Evolutionary conservation across 2,888 invertebrate species (phyloP).

Genomic region (Leptinotarsa peninsularis): DNA sequence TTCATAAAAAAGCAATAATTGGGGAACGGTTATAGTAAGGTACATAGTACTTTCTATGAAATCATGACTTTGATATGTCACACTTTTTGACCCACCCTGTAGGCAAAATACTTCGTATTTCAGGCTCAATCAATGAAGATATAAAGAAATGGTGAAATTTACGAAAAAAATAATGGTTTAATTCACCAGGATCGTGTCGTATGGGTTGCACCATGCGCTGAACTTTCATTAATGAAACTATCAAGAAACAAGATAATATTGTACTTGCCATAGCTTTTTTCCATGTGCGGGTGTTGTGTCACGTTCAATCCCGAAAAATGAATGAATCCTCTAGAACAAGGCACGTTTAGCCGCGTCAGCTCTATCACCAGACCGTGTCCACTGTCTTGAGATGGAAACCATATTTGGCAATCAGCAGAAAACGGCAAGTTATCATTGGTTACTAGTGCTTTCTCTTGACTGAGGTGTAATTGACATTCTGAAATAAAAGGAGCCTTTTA

Average conservation of each 20-base stretch:
- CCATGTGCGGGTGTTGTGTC: constrained; percentile 54
- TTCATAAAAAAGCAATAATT: no score
- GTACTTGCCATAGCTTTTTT: constrained; percentile 26
- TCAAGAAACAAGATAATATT: not conserved
- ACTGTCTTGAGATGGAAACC: constrained; percentile 66
- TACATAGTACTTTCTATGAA: no score
- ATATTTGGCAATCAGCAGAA: constrained; percentile 68
- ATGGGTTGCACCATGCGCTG: not conserved
- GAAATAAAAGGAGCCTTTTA: constrained; percentile 45
- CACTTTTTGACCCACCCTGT: no score
- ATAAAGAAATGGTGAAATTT: no score
- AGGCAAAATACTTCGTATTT: no score
- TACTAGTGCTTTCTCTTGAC: constrained; percentile 66
- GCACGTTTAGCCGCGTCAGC: constrained; percentile 77
- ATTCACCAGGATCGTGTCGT: no score
- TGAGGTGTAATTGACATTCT: constrained; percentile 73
- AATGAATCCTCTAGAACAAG: constrained; percentile 73
- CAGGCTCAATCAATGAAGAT: no score
- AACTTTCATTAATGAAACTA: not conserved
- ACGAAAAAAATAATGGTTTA: no score
- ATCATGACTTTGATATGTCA: no score
- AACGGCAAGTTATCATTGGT: constrained; percentile 70
- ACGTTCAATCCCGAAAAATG: constrained; percentile 68
- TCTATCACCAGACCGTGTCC: constrained; percentile 74
- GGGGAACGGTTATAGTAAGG: no score